phyloP scores from a whole-genome alignment of 2,888 invertebrate species.

The Taphrorychus bicolor region DNA sequence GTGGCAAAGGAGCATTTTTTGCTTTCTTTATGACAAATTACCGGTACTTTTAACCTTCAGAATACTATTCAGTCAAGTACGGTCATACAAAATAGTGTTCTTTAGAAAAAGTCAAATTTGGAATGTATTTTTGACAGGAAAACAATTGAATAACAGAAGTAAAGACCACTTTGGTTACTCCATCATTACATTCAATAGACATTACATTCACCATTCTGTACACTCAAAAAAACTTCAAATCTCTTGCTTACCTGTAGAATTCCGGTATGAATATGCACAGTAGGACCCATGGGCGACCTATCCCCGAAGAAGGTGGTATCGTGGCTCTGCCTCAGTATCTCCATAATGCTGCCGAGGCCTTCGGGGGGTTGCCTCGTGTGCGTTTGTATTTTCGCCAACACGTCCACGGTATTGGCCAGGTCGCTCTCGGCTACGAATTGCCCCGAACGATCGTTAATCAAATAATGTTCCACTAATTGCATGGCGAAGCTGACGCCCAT shows the following conservation, averaged over 20 bases:
- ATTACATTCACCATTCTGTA: too few species aligned
- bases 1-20: too few species aligned
- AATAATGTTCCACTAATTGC: constrained; percentile 86
- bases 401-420: constrained; percentile 86
- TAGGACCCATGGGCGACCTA: constrained; percentile 78
- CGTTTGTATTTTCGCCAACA: constrained; percentile 77
- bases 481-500: constrained; percentile 88
- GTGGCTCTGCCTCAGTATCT: constrained; percentile 77
- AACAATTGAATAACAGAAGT: too few species aligned
- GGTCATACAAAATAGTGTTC: too few species aligned
- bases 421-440: constrained; percentile 83
- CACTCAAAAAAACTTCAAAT: too few species aligned
- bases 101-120: too few species aligned
- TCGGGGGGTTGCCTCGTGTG: constrained; percentile 82
- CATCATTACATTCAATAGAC: too few species aligned
- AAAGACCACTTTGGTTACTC: too few species aligned
- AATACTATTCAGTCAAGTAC: too few species aligned
- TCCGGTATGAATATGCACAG: constrained; percentile 91
- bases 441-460: constrained; percentile 83
- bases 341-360: constrained; percentile 81
- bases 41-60: too few species aligned
- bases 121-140: too few species aligned
- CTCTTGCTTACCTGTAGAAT: constrained; percentile 76
- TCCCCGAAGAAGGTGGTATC: constrained; percentile 79
- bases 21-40: too few species aligned